Conservation (phyloP, 2,888 invertebrate genomes). For the Euzophera pinguis region DNA sequence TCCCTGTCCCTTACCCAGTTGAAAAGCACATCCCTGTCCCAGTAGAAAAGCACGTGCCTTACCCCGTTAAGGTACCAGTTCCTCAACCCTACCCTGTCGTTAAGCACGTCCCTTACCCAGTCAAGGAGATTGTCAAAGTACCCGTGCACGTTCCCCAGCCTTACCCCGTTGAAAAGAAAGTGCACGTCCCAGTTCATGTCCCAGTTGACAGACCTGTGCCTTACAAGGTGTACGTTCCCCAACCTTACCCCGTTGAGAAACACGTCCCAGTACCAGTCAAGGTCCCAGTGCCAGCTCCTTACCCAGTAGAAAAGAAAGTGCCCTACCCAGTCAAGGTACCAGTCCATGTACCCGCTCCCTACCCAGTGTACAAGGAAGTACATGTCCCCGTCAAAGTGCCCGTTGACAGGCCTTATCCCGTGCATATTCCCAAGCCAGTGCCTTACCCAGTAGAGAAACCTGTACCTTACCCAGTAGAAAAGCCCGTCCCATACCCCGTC, state of each 20-base stretch:
- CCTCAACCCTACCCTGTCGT: conserved; percentile 85
- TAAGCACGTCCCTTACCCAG: conserved; percentile 83
- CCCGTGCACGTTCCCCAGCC: conserved; percentile 84
- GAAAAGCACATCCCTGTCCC: conserved; percentile 85
- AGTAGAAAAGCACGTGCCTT: conserved; percentile 82
- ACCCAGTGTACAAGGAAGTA: conserved; percentile 80
- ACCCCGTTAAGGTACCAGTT: conserved; percentile 82
- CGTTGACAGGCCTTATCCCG: conserved; percentile 83
- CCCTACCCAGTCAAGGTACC: conserved; percentile 83
- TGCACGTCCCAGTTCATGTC: conserved; percentile 77
- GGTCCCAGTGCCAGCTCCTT: conserved; percentile 84
- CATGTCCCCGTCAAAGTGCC: conserved; percentile 82
- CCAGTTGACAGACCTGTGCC: conserved; percentile 74
- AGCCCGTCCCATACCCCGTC: conserved; percentile 80
- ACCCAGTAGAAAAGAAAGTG: conserved; percentile 83
- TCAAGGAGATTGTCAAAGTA: conserved; percentile 81
- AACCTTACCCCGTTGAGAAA: conserved; percentile 81
- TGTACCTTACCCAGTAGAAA: conserved; percentile 81
- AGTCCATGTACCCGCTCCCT: conserved; percentile 81
- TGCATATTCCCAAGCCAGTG: conserved; percentile 80
- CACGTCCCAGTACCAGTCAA: conserved; percentile 83
- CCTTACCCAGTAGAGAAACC: conserved; percentile 81
- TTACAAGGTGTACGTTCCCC: conserved; percentile 77
- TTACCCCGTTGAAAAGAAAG: conserved; percentile 83
- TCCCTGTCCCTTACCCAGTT: conserved; percentile 86